Conservation (phyloP, 2,888 invertebrate genomes). For the Aromia moschata region DNA sequence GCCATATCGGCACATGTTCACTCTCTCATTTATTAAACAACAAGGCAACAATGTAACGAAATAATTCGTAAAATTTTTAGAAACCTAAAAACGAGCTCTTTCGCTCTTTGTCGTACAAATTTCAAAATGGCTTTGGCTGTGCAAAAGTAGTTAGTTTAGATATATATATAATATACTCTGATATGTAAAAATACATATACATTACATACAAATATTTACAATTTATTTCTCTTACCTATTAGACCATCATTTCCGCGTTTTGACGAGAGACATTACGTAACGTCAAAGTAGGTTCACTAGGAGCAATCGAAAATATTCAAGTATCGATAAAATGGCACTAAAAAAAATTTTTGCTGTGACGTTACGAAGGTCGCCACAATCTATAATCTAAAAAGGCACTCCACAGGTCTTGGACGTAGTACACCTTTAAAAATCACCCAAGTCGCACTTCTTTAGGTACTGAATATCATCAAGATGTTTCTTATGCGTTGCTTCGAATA, state of each 20-base stretch:
- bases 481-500: too few relatives aligned
- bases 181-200: conserved; percentile 58
- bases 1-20: conserved; percentile 25
- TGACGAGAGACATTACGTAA: conserved; percentile 32
- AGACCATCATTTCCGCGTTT: conserved; percentile 45
- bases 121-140: conserved; percentile 44
- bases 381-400: conserved; percentile 56
- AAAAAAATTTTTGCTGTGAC: conserved; percentile 29
- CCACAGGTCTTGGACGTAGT: conserved; percentile 53
- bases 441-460: too few relatives aligned
- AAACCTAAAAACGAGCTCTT: conserved; percentile 7
- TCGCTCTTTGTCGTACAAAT: conserved; percentile 11
- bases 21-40: conserved; percentile 32
- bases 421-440: conserved; percentile 30
- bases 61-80: conserved; percentile 21
- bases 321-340: conserved; percentile 34
- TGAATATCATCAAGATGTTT: too few relatives aligned
- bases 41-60: conserved; percentile 42
- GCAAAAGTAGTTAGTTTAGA: conserved; percentile 50
- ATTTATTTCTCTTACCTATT: conserved; percentile 33
- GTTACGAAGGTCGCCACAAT: conserved; percentile 27
- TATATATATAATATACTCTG: conserved; percentile 48
- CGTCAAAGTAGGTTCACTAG: conserved; percentile 26
- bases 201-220: conserved; percentile 52
- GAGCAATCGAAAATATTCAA: not conserved